Conservation (phyloP, 2,113 vertebrate genomes). For the Lepus timidus region DNA sequence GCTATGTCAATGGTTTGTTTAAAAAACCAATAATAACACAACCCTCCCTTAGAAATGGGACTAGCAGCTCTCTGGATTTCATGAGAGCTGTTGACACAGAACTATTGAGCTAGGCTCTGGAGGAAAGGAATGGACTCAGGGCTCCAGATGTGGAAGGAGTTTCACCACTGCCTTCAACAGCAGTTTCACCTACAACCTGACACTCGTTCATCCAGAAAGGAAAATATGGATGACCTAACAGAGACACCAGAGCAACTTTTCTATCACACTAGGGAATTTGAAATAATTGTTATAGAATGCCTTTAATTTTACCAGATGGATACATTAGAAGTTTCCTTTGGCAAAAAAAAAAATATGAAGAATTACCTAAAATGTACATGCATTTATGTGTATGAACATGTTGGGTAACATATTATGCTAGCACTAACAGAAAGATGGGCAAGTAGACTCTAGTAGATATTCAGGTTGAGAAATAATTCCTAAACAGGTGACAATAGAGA, state of each 20-base stretch:
- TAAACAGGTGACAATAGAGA: background rate
- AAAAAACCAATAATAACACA: conserved; percentile 58
- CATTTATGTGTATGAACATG: background rate
- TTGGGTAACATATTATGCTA: background rate
- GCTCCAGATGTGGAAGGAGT: background rate
- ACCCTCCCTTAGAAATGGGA: background rate
- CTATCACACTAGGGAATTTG: background rate
- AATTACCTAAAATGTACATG: background rate
- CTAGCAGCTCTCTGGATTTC: conserved; percentile 15
- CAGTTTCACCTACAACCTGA: background rate
- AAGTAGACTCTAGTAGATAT: background rate
- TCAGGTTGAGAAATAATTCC: background rate
- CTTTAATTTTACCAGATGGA: background rate
- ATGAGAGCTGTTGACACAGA: background rate
- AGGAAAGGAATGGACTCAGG: background rate
- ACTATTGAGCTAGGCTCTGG: background rate
- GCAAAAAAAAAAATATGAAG: background rate
- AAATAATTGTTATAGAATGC: background rate
- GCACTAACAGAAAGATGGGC: background rate
- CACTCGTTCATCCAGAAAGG: background rate
- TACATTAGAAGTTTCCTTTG: background rate
- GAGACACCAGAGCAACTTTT: background rate
- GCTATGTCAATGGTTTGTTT: conserved; percentile 41
- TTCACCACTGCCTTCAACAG: too few species aligned
- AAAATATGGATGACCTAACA: background rate